Evolutionary conservation across 2,888 invertebrate genomes (phyloP).

Genomic region (Malacosoma neustria): DNA sequence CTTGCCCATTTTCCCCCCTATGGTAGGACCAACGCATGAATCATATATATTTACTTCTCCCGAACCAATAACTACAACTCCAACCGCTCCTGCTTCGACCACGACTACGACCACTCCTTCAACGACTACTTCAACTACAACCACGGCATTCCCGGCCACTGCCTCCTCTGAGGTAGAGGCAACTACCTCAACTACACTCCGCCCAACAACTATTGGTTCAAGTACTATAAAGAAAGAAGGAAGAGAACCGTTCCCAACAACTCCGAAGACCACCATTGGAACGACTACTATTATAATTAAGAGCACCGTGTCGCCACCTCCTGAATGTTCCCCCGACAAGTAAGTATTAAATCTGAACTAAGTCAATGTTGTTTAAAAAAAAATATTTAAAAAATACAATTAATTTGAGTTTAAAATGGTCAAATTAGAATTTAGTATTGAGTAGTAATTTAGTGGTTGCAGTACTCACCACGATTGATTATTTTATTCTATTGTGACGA

Average conservation of each 20-base stretch:
- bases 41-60: slow-evolving; percentile 13
- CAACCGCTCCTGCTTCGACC: slow-evolving; percentile 1
- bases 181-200: neutral
- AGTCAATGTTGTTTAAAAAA: no score
- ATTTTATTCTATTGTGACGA: no score
- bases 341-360: slow-evolving; percentile 12
- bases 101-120: neutral
- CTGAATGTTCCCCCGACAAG: slow-evolving; percentile 19
- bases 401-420: no score
- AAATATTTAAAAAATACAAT: no score
- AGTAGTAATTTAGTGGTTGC: no score
- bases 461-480: no score
- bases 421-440: no score
- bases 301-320: slow-evolving; percentile 15
- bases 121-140: slow-evolving; percentile 1
- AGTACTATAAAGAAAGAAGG: neutral
- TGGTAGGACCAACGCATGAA: slow-evolving; percentile 25
- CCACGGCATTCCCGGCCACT: neutral
- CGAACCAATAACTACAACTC: slow-evolving; percentile 2
- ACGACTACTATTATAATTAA: slow-evolving; percentile 10
- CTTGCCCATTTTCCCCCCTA: slow-evolving; percentile 20
- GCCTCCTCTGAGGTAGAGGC: neutral
- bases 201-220: slow-evolving; percentile 1
- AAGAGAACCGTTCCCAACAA: neutral
- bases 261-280: neutral